Evolutionary conservation across 2,113 vertebrate species (phyloP).

Genomic region (Trachemys scripta): DNA sequence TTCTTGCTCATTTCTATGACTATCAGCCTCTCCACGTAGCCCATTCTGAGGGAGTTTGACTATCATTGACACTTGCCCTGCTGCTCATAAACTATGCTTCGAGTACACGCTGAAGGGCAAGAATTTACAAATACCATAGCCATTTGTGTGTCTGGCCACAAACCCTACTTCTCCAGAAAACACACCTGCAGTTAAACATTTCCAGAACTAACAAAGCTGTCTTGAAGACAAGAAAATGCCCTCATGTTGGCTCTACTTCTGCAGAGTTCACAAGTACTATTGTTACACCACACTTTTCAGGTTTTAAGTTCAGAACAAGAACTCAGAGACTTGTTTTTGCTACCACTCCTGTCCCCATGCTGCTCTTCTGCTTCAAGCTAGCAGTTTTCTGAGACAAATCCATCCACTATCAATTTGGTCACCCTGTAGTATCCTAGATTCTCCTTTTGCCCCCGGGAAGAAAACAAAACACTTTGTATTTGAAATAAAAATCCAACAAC

Average conservation of each 20-base stretch:
- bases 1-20: neutral
- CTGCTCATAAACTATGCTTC: neutral
- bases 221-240: neutral
- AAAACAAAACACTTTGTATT: neutral
- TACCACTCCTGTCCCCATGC: neutral
- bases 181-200: fast-evolving
- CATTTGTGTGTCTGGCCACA: neutral
- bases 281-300: neutral
- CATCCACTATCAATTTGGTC: neutral
- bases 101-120: conserved; percentile 11
- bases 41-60: conserved; percentile 10
- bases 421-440: neutral
- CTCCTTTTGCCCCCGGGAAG: neutral
- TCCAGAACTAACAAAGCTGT: neutral
- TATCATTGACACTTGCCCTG: neutral
- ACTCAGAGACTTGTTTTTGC: neutral
- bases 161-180: neutral
- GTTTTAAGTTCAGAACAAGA: neutral
- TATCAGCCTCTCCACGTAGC: fast-evolving
- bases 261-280: neutral
- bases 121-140: neutral
- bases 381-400: fast-evolving
- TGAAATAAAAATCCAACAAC: neutral
- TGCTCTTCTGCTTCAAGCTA: neutral
- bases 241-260: neutral